These are phyloP conservation scores for Phoenicopterus ruber DNA, from an alignment of 2,113 vertebrate genomes.

Conservation along the genomic window DNA sequence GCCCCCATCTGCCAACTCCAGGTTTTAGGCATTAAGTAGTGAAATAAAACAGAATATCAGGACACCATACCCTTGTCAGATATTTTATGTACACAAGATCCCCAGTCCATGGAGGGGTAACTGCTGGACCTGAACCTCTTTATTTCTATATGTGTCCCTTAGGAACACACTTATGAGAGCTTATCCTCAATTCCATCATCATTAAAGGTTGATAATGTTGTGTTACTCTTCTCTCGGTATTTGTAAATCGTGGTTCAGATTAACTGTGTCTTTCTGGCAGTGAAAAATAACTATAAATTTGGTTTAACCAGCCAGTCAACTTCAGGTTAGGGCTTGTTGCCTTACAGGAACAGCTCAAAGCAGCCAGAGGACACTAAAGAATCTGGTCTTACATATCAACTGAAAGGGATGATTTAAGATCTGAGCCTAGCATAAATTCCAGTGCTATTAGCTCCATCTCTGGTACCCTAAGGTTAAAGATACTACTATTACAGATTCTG, in stretches of 20 bases:
- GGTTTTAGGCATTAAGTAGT: neutral
- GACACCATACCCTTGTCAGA: neutral
- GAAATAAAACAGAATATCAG: neutral
- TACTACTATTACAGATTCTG: neutral
- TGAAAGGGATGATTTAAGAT: neutral
- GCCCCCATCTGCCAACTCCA: neutral
- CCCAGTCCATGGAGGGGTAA: neutral
- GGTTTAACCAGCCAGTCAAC: neutral
- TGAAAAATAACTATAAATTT: neutral
- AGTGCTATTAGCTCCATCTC: neutral
- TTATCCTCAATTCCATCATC: neutral
- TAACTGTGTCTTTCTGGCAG: neutral
- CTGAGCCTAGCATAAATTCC: neutral
- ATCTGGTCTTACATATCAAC: neutral
- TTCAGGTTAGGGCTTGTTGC: neutral
- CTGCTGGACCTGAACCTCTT: neutral
- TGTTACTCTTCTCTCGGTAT: neutral
- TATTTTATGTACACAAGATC: neutral
- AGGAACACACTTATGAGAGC: neutral
- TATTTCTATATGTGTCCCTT: neutral
- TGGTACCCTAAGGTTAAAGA: neutral
- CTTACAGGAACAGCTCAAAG: neutral
- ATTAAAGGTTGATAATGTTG: neutral
- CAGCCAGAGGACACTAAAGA: neutral
- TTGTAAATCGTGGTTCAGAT: neutral